Evolutionary conservation across 53 echinoderm and acorn worm species (phyloP).

Genomic region (Patiria pectinifera): DNA sequence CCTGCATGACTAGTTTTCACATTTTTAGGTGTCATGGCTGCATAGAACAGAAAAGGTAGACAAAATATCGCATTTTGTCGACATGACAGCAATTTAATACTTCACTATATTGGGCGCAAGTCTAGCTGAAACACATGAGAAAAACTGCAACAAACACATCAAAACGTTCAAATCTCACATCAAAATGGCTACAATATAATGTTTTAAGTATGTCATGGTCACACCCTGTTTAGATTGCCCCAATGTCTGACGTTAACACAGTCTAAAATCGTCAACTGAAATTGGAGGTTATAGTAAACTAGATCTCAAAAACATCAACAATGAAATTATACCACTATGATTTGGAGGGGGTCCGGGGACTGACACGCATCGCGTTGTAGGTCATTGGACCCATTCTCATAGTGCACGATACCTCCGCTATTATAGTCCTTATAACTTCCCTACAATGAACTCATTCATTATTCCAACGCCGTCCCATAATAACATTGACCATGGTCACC

Average conservation of each 20-base stretch:
- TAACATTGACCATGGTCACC: conserved; percentile 32
- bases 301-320: conserved; percentile 29
- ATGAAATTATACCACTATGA: background rate
- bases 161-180: too few relatives aligned
- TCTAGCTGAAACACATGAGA: too few relatives aligned
- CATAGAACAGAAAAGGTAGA: too few relatives aligned
- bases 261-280: too few relatives aligned
- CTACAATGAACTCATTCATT: conserved; percentile 20
- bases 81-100: too few relatives aligned
- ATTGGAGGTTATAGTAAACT: conserved; percentile 27
- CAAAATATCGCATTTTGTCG: too few relatives aligned
- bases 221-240: background rate
- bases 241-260: background rate
- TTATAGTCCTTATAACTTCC: background rate
- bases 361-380: background rate
- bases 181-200: background rate
- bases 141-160: too few relatives aligned
- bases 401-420: conserved; percentile 29
- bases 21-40: too few relatives aligned
- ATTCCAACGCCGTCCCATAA: conserved; percentile 31
- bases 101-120: too few relatives aligned
- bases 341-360: background rate
- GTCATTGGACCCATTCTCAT: conserved; percentile 28
- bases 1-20: too few relatives aligned
- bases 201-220: background rate